phyloP scores from a whole-genome alignment of 1,140 invertebrate genomes.

The Diplogasteroides magnus region DNA sequence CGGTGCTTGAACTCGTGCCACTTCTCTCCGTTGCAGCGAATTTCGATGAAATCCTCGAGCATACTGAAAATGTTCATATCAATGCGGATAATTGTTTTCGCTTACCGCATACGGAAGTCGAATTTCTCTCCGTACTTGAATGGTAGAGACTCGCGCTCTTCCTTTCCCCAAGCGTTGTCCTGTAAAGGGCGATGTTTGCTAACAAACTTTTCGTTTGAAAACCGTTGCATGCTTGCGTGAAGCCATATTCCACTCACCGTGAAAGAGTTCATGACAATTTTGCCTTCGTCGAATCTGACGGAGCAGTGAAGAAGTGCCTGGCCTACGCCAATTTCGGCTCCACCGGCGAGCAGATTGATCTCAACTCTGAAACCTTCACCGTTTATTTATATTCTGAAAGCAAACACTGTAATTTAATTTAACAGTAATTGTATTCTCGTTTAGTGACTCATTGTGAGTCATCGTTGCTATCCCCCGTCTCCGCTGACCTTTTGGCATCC shows the following conservation, averaged over 20 bases:
- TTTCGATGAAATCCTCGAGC: conserved; percentile 25
- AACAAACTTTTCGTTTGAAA: background rate
- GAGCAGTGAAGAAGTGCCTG: conserved; percentile 30
- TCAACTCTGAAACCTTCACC: conserved; percentile 13
- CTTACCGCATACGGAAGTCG: conserved; percentile 27
- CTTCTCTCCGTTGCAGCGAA: conserved; percentile 30
- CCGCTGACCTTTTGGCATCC: background rate
- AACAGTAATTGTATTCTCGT: too few species aligned
- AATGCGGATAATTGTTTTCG: background rate
- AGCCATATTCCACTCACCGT: background rate
- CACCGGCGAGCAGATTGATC: conserved; percentile 31
- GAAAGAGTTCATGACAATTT: conserved; percentile 29
- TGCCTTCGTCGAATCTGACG: conserved; percentile 30
- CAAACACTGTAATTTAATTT: too few species aligned
- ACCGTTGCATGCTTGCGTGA: background rate
- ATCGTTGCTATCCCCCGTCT: too few species aligned
- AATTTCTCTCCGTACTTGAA: conserved; percentile 29
- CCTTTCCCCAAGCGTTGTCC: conserved; percentile 30
- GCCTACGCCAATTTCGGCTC: conserved; percentile 20
- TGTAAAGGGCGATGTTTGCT: conserved; percentile 12
- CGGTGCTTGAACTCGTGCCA: conserved; percentile 36
- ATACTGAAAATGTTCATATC: conserved; percentile 4
- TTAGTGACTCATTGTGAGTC: too few species aligned
- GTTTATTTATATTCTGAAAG: background rate
- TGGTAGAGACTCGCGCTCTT: conserved; percentile 27